Evolutionary conservation across 2,888 invertebrate genomes (phyloP).

Genomic region (Halocaridina rubra): DNA sequence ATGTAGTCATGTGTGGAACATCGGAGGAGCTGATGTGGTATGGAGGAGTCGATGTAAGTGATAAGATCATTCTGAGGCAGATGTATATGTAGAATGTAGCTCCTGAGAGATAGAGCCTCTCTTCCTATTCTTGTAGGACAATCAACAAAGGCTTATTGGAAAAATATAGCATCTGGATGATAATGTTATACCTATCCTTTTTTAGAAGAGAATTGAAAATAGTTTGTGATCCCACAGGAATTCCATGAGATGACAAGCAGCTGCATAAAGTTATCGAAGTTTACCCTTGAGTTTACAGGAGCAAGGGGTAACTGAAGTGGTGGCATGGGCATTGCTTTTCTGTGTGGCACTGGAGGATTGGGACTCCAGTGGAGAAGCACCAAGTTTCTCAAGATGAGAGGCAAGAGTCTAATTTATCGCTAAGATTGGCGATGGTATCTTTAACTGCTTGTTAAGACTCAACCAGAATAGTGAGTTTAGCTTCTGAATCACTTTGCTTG

Average conservation of each 20-base stretch:
- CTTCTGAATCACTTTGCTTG: background rate
- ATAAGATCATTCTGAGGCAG: background rate
- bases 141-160: background rate
- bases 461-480: background rate
- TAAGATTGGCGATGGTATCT: background rate
- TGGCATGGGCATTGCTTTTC: background rate
- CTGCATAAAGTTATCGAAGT: background rate
- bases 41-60: constrained; percentile 3
- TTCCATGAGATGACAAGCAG: constrained; percentile 11
- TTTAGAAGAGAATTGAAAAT: background rate
- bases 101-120: background rate
- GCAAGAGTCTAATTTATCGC: background rate
- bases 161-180: background rate
- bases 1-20: background rate
- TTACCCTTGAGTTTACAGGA: background rate
- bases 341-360: background rate
- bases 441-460: background rate
- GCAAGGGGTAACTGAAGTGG: background rate
- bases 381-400: background rate
- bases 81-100: background rate
- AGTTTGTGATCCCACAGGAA: background rate
- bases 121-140: background rate
- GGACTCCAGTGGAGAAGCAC: too few species aligned
- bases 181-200: background rate
- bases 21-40: background rate